Percentiles rank a stretch among this genome's conserved stretches.
phyloP scores from a whole-genome alignment of 2,888 invertebrate genomes.

The Sisyra nigra region DNA sequence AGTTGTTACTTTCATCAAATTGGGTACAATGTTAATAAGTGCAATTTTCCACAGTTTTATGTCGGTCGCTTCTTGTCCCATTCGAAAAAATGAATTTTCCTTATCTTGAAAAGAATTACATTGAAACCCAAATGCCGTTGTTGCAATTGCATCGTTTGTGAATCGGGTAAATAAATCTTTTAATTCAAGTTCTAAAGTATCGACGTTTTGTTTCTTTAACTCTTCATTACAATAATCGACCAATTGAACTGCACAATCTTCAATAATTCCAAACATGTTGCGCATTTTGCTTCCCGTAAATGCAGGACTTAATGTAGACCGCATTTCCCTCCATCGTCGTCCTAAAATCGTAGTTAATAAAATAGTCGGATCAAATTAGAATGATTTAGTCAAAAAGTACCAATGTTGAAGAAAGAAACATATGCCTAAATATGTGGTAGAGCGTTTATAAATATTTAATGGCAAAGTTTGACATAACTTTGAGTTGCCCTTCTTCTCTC shows the following conservation, averaged over 20 bases:
- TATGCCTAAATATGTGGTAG: no score
- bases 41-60: no score
- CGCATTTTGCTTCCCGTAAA: background rate
- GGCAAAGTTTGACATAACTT: no score
- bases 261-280: background rate
- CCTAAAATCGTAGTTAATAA: no score
- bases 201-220: background rate
- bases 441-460: no score
- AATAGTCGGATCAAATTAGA: no score
- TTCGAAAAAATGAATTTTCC: background rate
- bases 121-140: background rate
- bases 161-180: background rate
- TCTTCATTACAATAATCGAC: background rate
- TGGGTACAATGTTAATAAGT: no score
- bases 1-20: no score
- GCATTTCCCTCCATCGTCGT: background rate
- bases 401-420: no score
- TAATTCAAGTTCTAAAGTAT: background rate
- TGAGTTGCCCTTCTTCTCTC: no score
- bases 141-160: constrained; percentile 1
- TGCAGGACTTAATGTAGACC: constrained; percentile 4
- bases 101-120: background rate
- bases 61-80: background rate
- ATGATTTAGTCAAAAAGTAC: no score
- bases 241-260: background rate